Evolutionary conservation across 2,113 vertebrate genomes (phyloP), one percentile per base, ranked within the genome.

Genomic region (Piaya cayana): DNA sequence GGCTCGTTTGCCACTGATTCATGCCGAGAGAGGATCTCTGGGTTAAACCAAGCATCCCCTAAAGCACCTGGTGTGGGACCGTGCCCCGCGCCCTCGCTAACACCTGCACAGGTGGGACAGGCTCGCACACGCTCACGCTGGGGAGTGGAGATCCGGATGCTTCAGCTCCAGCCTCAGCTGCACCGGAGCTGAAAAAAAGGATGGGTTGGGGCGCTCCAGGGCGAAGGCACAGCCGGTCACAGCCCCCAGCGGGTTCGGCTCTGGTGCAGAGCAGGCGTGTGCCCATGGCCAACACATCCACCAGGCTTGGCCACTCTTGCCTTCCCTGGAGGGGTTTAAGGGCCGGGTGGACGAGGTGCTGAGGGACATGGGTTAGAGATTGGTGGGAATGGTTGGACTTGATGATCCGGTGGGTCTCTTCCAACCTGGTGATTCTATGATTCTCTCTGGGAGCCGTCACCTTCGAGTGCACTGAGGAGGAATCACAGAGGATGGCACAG

Each of bases 41-140:
- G 68, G 15, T 13, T 36, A 17, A 23, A 34, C 34, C 49, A 1
- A 8, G 30, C 47, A 25, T 1, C 42, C 32, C 70, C 29, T 15
- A 12, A 15, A 0, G 4, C 0, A 3, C 32, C 16, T 0, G 4
- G 22, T 1, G 2, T 6, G 2, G 64, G 45, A 6, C 36, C 3
- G 0, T 5, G 27, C 42, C 77, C n/a, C 1, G 1, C 0, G 29
- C 2, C 0, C 55, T 56, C 9, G 0, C 45, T 10, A 1, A 21
- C 1, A 17, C 77, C 78, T 11, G 30, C 14, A 1, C 5, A 0
- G 26, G 37, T 10, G 4, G 0, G 7, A 34, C 81, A 26, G 10
- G 93, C 39, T 17, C 18, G 0, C 53, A 23, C 86, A 47, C 0
- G n/a, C 75, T 74, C 3, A 0, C 2, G 23, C 7, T 1, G 12